Conservation (phyloP, 2,888 invertebrate genomes). For the Sycophila texana region DNA sequence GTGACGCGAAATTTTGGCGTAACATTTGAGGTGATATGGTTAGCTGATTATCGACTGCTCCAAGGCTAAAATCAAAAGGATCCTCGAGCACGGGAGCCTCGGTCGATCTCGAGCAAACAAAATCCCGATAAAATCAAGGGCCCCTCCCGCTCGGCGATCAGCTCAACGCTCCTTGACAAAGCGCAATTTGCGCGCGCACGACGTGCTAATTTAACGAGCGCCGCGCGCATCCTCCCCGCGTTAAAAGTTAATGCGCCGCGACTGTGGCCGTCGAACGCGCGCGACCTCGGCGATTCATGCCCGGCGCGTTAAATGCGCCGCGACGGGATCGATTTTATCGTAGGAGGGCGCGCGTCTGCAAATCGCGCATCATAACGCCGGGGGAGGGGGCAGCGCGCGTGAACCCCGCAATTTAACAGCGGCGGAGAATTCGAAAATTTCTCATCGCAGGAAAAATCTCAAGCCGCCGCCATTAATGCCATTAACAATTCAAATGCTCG, state of each 20-base stretch:
- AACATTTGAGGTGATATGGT: too few species aligned
- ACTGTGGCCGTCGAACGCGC: slow-evolving; percentile 1
- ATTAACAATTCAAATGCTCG: slow-evolving; percentile 36
- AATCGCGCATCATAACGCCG: too few species aligned
- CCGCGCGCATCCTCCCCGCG: neutral
- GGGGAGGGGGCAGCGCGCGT: neutral
- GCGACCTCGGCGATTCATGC: slow-evolving; percentile 1
- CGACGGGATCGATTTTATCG: slow-evolving; percentile 41
- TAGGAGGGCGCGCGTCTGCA: neutral
- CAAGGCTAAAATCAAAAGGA: too few species aligned
- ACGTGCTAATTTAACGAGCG: slow-evolving; percentile 35
- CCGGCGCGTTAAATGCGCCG: slow-evolving; percentile 31
- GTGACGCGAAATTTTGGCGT: too few species aligned
- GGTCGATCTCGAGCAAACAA: too few species aligned
- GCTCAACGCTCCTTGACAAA: neutral
- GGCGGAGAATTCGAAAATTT: slow-evolving; percentile 34
- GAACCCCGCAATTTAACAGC: neutral
- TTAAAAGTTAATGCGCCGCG: slow-evolving; percentile 14
- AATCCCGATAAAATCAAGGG: too few species aligned
- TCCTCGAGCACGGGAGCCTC: too few species aligned
- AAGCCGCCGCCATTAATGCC: too few species aligned
- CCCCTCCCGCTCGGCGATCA: neutral
- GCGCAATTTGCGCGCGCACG: slow-evolving; percentile 8
- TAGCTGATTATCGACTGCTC: too few species aligned
- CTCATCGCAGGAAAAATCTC: slow-evolving; percentile 31